Evolutionary conservation across 2,113 vertebrate species (phyloP).

Genomic region (Steatornis caripensis): DNA sequence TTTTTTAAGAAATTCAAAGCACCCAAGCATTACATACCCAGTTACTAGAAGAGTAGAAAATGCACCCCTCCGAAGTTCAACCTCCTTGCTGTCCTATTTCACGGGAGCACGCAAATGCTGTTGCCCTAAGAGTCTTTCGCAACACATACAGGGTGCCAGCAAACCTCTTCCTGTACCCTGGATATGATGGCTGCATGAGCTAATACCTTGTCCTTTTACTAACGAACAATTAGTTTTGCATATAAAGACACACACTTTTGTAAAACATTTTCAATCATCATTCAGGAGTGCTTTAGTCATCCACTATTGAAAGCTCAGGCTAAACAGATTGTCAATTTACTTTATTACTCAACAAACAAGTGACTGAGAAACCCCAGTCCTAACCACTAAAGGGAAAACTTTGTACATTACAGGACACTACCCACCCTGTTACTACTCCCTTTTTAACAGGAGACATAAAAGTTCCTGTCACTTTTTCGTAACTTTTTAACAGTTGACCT

Average conservation of each 20-base stretch:
- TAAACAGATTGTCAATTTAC: not conserved
- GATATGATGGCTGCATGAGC: accelerated
- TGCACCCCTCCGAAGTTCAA: not conserved
- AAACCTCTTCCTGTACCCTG: not conserved
- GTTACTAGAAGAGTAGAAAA: not conserved
- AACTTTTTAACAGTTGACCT: not conserved
- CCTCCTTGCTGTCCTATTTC: not conserved
- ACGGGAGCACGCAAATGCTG: not conserved
- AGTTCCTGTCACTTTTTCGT: not conserved
- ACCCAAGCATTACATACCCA: not conserved
- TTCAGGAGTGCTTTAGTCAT: not conserved
- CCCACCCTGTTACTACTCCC: not conserved
- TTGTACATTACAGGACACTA: not conserved
- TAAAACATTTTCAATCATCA: not conserved
- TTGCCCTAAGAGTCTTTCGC: not conserved
- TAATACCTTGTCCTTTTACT: not conserved
- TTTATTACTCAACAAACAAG: not conserved
- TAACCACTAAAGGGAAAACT: not conserved
- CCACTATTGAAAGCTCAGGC: not conserved
- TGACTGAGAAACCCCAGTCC: not conserved
- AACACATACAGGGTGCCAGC: not conserved
- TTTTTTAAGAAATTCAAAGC: not conserved
- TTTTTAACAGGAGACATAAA: not conserved
- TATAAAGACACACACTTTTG: not conserved
- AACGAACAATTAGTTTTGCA: not conserved